Percentiles rank a stretch among this genome's conserved stretches.
These are phyloP conservation scores for Drosophila peninsularis DNA, from an alignment of 2,888 invertebrate species.

Conservation along the genomic window DNA sequence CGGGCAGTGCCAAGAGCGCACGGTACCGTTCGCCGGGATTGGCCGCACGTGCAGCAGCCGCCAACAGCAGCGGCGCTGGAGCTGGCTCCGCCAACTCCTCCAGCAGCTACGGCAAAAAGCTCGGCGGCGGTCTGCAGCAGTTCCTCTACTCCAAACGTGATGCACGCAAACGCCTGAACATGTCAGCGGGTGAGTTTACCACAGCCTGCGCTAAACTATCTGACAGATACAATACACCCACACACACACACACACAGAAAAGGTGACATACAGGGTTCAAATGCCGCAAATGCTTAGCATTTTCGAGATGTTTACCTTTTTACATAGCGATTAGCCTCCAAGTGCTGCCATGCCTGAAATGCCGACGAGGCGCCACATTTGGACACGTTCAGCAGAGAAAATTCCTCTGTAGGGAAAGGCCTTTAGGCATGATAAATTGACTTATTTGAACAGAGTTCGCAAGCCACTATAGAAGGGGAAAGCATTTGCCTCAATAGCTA, in stretches of 20 bases:
- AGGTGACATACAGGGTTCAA: conserved; percentile 7
- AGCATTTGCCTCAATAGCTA: background rate
- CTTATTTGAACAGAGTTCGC: background rate
- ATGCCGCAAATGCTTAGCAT: conserved; percentile 24
- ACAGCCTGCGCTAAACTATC: conserved; percentile 12
- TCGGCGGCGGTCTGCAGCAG: conserved; percentile 88
- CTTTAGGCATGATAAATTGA: conserved; percentile 3
- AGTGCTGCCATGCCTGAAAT: conserved; percentile 9
- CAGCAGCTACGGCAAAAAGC: conserved; percentile 87
- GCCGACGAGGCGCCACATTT: conserved; percentile 18
- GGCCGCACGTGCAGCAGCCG: conserved; percentile 85
- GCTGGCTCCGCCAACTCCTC: conserved; percentile 82
- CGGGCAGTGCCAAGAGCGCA: conserved; percentile 92
- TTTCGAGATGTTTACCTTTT: conserved; percentile 20
- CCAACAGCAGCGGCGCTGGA: conserved; percentile 59
- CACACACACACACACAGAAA: background rate
- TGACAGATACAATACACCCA: background rate
- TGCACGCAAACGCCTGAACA: conserved; percentile 85
- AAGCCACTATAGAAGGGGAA: background rate
- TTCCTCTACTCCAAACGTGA: conserved; percentile 87
- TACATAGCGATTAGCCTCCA: conserved; percentile 29
- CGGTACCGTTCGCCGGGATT: conserved; percentile 92
- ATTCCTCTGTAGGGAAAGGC: background rate
- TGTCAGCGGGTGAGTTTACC: conserved; percentile 86
- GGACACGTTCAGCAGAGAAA: conserved; percentile 6